Evolutionary conservation across 2,888 invertebrate species (phyloP), one percentile per base, ranked within the genome.

Genomic region (Napeogenes inachia): DNA sequence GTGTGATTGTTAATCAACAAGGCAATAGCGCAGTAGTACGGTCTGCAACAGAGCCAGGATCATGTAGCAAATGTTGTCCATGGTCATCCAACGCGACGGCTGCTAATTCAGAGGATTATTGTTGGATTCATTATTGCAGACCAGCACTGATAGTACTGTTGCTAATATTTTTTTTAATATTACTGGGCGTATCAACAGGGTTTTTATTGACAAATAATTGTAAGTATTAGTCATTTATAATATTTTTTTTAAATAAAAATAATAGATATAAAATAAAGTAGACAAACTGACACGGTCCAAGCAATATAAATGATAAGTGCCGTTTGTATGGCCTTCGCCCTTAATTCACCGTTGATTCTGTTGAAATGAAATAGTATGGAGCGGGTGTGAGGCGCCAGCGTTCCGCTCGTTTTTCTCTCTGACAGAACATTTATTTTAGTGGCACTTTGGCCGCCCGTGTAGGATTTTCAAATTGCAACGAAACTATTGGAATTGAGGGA

Each of bases 201-300:
- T 89, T 92, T 73, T 82, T 92, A 79, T 81, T 92, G 77, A 92
- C 92, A 75, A 92, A 91, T 82, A 92, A 92, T 79, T 92, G 92
- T 92, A 78, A 92, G 92, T 92, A 85, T 69, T 50, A 4, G 50
- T 2, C 12, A 30, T 50, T 30, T 30, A 30, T 5, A 30, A 47
- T 54, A 10, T 47, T 47, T 35, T 45, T 21, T 21, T 21, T 1
- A 1, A 1, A 21, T 21, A 21, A 21, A 1, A 21, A 21, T 21
- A 21, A 21, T 21, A 21, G 21, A 45, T 45, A 38, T 45, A 30
- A n/a, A 50, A 21, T 13, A 58, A 50, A 58, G 46, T 45, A 33
- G 13, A 30, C 38, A 47, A 61, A 45, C 42, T 54, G 50, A 30
- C 30, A 30, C 50, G 30, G 62, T 56, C 62, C 60, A 62, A 60